Percentiles rank a stretch among this genome's conserved stretches.
phyloP scores from a whole-genome alignment of 2,888 invertebrate species.

The Pyralis farinalis region DNA sequence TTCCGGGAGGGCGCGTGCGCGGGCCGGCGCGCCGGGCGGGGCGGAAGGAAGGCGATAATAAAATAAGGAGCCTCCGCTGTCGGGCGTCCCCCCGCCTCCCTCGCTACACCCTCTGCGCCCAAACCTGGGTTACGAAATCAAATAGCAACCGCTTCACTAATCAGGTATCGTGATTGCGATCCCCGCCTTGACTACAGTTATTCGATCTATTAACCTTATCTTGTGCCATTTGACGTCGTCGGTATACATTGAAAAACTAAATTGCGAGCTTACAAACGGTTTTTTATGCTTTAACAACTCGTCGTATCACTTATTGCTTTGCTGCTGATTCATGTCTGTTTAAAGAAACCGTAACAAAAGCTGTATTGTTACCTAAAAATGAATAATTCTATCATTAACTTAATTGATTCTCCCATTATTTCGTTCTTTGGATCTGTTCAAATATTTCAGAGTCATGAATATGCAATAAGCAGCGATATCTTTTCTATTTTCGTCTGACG shows the following conservation, averaged over 20 bases:
- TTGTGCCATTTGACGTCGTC: background rate
- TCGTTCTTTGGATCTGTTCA: too few species aligned
- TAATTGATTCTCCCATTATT: too few species aligned
- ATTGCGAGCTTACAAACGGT: too few species aligned
- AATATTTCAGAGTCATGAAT: too few species aligned
- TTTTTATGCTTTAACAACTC: too few species aligned
- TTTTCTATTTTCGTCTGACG: too few species aligned
- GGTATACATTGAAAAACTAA: background rate
- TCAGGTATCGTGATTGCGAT: constrained; percentile 31
- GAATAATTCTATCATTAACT: too few species aligned
- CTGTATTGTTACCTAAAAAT: too few species aligned
- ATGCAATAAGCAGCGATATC: too few species aligned
- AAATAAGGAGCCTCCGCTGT: constrained; percentile 39
- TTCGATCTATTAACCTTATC: background rate
- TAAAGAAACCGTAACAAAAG: too few species aligned
- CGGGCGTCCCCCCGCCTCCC: constrained; percentile 20
- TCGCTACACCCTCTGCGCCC: constrained; percentile 11
- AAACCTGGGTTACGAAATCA: constrained; percentile 23
- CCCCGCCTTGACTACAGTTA: constrained; percentile 6
- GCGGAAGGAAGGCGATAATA: constrained; percentile 47
- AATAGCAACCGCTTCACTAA: constrained; percentile 28
- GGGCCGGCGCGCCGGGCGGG: constrained; percentile 12
- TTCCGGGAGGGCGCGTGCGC: constrained; percentile 23
- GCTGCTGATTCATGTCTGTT: too few species aligned
- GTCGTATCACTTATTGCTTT: too few species aligned